phyloP scores from a whole-genome alignment of 37 sponge, comb jelly and placozoan genomes.

The Cladorhizidae sp. region DNA sequence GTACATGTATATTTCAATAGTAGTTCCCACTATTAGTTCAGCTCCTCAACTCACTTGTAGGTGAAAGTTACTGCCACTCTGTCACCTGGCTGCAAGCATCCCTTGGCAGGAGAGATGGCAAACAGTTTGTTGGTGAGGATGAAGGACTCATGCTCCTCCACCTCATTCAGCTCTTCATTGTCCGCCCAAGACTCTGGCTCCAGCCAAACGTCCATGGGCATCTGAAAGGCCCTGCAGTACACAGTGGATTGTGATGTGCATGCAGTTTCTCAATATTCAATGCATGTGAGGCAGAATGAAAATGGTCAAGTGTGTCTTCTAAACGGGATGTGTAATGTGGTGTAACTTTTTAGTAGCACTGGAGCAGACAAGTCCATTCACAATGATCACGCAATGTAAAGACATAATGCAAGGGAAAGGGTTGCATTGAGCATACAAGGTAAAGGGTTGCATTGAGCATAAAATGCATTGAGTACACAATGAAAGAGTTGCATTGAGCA shows the following conservation, averaged over 20 bases:
- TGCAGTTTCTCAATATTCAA: too few relatives aligned
- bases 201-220: conserved; percentile 89
- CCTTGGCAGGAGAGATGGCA: conserved; percentile 74
- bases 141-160: conserved; percentile 71
- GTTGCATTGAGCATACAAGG: too few relatives aligned
- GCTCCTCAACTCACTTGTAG: conserved; percentile 44
- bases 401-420: too few relatives aligned
- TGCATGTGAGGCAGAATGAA: too few relatives aligned
- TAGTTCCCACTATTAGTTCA: neutral
- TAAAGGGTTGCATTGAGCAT: too few relatives aligned
- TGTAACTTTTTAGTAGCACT: too few relatives aligned
- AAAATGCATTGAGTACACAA: too few relatives aligned
- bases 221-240: conserved; percentile 78
- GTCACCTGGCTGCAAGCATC: conserved; percentile 73
- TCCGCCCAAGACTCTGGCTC: conserved; percentile 99
- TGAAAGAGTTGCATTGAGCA: too few relatives aligned
- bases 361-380: too few relatives aligned
- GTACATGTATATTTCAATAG: neutral
- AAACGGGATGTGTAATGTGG: too few relatives aligned
- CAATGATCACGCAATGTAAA: too few relatives aligned
- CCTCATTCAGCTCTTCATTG: conserved; percentile 69
- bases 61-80: conserved; percentile 43
- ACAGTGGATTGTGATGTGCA: conserved; percentile 4
- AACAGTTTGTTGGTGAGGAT: conserved; percentile 78
- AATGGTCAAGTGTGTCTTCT: too few relatives aligned